Base-by-base conservation (phyloP, 2,113 vertebrate species). In the Xyliphius kryptos region DNA sequence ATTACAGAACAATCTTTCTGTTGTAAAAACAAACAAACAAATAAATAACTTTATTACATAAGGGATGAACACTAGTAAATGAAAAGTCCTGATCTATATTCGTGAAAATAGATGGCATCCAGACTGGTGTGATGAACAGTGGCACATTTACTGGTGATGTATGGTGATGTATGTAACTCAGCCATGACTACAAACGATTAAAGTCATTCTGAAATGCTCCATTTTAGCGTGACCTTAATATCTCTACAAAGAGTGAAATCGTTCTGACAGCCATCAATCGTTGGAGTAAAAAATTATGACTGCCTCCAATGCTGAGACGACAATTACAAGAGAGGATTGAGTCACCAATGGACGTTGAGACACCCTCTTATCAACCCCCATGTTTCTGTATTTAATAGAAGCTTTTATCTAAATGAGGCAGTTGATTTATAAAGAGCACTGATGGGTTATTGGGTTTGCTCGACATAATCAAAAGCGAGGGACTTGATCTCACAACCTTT, bases 251-350 rank as follows among this genome's bases (percentile, higher is more conserved):
- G 14, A 66, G 44, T 43, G 46, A 57, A 66, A 49, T 41, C 63
- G 19, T 41, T 66, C n/a, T 66, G 63, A 66, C 63, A 66, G 40
- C 63, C 54, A 66, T 54, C 63, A 66, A 66, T 46, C 16, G 53
- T 41, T 51, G 1, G 2, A 50, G 46, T 11, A 66, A 53, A 57
- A 41, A 64, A 50, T 44, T 66, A 57, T 66, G 54, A 66, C 44
- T 66, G 63, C 63, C 50, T 41, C 19, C 11, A 50, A 57, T 66
- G 44, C 54, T 66, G 63, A 66, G 63, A 66, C 50, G 19, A 57
- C 54, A 26, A 66, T 66, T 43, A 66, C 54, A 50, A 38, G 17
- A 66, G 44, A 66, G 46, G 36, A 51, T 32, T 66, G 63, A 65
- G 16, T 66, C 63, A 66, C 16, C 41, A 36, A 56, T 44, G 15